phyloP scores from a whole-genome alignment of 92 coral and sea anemone species.

The Blastomussa wellsi region DNA sequence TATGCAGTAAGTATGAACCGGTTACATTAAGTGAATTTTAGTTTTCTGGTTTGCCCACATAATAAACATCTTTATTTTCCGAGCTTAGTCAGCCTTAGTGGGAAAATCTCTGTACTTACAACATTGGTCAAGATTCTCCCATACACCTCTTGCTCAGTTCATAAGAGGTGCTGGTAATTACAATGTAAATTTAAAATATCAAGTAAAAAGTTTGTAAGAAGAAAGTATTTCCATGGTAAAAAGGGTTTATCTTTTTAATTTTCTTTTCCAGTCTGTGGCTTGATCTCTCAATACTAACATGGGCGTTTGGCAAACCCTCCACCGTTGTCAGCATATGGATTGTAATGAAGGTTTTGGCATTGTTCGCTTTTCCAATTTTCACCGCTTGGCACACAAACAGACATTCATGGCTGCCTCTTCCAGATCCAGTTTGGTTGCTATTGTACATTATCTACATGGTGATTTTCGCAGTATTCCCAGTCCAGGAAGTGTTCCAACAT shows the following conservation, averaged over 20 bases:
- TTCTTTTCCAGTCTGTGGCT: slow-evolving; percentile 65
- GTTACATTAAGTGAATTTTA: too few species aligned
- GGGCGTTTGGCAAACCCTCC: slow-evolving; percentile 97
- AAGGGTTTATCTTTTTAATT: not conserved
- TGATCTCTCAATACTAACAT: slow-evolving; percentile 73
- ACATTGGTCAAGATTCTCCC: too few species aligned
- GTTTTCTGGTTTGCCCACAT: too few species aligned
- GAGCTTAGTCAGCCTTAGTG: too few species aligned
- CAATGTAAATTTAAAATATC: too few species aligned
- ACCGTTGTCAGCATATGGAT: slow-evolving; percentile 88
- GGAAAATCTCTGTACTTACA: too few species aligned
- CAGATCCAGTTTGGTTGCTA: slow-evolving; percentile 70
- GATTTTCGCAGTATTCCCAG: slow-evolving; percentile 77
- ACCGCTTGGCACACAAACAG: slow-evolving; percentile 77
- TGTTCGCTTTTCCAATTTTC: slow-evolving; percentile 82
- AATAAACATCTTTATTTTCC: too few species aligned
- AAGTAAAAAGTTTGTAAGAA: too few species aligned
- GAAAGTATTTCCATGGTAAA: too few species aligned
- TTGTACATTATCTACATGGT: slow-evolving; percentile 59
- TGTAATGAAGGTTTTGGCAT: slow-evolving; percentile 80
- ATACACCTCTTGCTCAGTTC: too few species aligned
- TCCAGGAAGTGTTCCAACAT: slow-evolving; percentile 75
- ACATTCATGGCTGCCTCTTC: slow-evolving; percentile 61
- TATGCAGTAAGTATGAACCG: too few species aligned
- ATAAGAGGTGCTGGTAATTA: too few species aligned